Evolutionary conservation across 2,113 vertebrate genomes (phyloP).

Genomic region (Bubalus kerabau): DNA sequence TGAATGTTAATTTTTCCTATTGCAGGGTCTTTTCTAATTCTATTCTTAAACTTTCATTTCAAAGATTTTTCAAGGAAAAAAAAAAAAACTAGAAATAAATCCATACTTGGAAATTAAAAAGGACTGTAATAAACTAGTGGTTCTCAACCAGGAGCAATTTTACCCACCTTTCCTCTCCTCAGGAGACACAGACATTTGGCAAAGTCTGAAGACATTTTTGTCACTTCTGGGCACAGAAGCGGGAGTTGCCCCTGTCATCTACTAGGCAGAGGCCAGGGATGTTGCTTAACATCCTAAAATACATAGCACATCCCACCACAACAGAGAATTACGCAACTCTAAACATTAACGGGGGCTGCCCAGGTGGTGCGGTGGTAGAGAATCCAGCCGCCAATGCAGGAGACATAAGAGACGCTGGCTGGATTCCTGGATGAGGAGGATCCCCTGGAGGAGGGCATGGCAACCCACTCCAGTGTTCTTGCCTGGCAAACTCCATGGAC

Average conservation of each 20-base stretch:
- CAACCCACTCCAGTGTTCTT: not conserved
- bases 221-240: not conserved
- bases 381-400: not conserved
- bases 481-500: not conserved
- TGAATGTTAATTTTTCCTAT: not conserved
- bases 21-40: not conserved
- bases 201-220: not conserved
- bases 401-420: not conserved
- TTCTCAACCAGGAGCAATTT: not conserved
- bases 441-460: not conserved
- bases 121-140: not conserved
- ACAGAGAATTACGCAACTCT: not conserved
- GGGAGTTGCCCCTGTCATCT: no score
- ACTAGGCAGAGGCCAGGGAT: not conserved
- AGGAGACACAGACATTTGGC: not conserved
- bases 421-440: not conserved
- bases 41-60: not conserved
- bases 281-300: no score
- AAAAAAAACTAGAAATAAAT: conserved; percentile 3
- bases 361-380: not conserved
- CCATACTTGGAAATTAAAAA: not conserved
- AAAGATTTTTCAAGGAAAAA: not conserved
- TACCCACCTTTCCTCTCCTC: fast-evolving
- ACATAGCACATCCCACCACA: not conserved
- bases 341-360: not conserved